Conservation (phyloP, 2,797 vertebrate genomes). For the Ammospiza maritima region DNA sequence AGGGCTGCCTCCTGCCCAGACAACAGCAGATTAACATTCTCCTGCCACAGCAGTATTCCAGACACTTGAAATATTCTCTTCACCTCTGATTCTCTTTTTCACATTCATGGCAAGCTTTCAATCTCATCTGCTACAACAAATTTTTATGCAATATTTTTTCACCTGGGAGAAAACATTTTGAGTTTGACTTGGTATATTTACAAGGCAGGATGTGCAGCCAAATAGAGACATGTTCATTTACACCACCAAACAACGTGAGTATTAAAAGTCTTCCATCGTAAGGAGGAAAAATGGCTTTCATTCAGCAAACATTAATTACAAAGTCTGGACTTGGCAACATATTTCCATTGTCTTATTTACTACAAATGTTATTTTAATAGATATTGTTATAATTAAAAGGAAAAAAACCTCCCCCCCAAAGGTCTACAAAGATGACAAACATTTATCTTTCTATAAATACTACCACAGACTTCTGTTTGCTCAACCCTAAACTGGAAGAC, state of each 20-base stretch:
- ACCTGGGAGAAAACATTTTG: not conserved
- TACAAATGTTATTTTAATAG: not conserved
- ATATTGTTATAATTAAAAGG: not conserved
- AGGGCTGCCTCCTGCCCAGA: slow-evolving; percentile 50
- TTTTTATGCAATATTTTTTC: not conserved
- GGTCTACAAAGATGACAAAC: not conserved
- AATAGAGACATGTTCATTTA: not conserved
- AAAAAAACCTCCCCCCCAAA: not conserved
- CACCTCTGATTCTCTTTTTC: slow-evolving; percentile 14
- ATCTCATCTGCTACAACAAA: not conserved
- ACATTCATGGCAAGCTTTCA: slow-evolving; percentile 12
- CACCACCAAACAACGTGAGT: not conserved
- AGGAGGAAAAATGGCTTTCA: not conserved
- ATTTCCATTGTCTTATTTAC: slow-evolving; percentile 8
- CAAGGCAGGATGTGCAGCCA: not conserved
- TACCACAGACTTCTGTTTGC: not conserved
- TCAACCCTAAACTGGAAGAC: not conserved
- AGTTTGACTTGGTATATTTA: slow-evolving; percentile 6
- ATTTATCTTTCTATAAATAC: not conserved
- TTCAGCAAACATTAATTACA: not conserved
- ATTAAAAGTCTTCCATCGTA: not conserved
- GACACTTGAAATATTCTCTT: slow-evolving; percentile 18
- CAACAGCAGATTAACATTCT: slow-evolving; percentile 43
- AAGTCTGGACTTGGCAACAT: not conserved
- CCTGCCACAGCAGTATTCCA: slow-evolving; percentile 52